Evolutionary conservation across 2,113 vertebrate species (phyloP).

Genomic region (Picathartes gymnocephalus): DNA sequence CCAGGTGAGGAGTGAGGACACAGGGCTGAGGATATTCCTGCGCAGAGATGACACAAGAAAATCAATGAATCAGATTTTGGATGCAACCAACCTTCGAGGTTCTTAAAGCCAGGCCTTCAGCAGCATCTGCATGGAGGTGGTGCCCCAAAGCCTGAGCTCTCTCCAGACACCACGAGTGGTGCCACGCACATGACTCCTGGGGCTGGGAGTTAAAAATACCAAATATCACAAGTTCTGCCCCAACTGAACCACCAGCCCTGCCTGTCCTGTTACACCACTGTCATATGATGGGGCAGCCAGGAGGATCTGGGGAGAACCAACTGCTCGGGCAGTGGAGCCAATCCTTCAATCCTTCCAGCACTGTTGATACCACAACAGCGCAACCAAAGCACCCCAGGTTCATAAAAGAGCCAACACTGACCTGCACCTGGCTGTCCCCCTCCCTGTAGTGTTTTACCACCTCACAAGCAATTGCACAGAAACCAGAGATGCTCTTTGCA

Average conservation of each 20-base stretch:
- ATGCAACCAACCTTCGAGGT: background rate
- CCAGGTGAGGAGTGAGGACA: background rate
- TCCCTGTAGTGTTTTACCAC: background rate
- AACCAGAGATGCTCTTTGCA: background rate
- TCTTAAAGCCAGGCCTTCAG: background rate
- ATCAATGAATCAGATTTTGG: background rate
- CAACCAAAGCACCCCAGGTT: background rate
- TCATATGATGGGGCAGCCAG: background rate
- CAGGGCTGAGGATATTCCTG: background rate
- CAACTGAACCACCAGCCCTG: background rate
- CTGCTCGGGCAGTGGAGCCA: background rate
- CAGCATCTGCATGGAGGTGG: background rate
- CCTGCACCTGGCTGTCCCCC: background rate
- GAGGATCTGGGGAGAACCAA: background rate
- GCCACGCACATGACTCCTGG: background rate
- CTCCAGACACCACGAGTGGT: background rate
- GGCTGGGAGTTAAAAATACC: background rate
- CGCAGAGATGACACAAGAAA: background rate
- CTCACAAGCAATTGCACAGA: background rate
- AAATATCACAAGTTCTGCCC: background rate
- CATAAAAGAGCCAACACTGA: background rate
- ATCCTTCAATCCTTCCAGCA: background rate
- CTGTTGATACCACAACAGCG: rapidly evolving
- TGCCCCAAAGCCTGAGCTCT: background rate
- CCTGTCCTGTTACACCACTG: rapidly evolving